These are phyloP conservation scores for Drosophila ogumai DNA, from an alignment of 1,140 invertebrate genomes.

Conservation along the genomic window DNA sequence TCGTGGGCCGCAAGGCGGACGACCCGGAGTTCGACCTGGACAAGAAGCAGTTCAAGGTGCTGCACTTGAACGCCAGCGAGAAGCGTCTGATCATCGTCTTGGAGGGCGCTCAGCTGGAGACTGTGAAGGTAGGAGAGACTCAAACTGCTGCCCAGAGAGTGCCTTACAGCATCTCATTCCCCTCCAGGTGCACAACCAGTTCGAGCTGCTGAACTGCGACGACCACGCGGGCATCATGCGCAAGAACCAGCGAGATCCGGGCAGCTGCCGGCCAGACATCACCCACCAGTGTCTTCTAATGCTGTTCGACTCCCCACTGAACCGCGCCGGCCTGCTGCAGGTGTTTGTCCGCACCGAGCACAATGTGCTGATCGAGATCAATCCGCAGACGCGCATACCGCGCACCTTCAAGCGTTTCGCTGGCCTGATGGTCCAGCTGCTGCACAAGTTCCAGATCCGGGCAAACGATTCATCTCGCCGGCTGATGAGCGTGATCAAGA, in stretches of 20 bases:
- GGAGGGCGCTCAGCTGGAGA: constrained; percentile 97
- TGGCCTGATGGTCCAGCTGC: constrained; percentile 98
- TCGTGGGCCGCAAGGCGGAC: constrained; percentile 68
- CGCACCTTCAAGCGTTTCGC: constrained; percentile 99
- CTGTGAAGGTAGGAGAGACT: constrained; percentile 92
- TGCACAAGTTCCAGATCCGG: constrained; percentile 97
- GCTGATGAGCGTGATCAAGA: constrained; percentile 98
- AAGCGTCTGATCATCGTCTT: constrained; percentile 97
- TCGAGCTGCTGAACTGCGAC: constrained; percentile 97
- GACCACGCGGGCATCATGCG: constrained; percentile 94
- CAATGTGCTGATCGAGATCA: constrained; percentile 99
- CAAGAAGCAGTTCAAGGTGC: constrained; percentile 78
- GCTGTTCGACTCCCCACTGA: constrained; percentile 98
- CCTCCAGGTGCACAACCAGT: constrained; percentile 91
- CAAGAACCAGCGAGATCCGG: constrained; percentile 93
- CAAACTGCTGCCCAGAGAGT: neutral
- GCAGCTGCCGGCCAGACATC: constrained; percentile 96
- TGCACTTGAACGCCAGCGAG: constrained; percentile 86
- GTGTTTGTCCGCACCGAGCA: constrained; percentile 98
- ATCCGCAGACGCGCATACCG: constrained; percentile 99
- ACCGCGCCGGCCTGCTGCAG: constrained; percentile 94
- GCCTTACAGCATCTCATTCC: constrained; percentile 41
- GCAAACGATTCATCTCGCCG: constrained; percentile 96
- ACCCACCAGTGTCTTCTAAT: constrained; percentile 97
- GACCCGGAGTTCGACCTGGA: constrained; percentile 82